These are phyloP conservation scores for Microcebus griseorufus DNA, from an alignment of 2,113 vertebrate species.

Conservation along the genomic window DNA sequence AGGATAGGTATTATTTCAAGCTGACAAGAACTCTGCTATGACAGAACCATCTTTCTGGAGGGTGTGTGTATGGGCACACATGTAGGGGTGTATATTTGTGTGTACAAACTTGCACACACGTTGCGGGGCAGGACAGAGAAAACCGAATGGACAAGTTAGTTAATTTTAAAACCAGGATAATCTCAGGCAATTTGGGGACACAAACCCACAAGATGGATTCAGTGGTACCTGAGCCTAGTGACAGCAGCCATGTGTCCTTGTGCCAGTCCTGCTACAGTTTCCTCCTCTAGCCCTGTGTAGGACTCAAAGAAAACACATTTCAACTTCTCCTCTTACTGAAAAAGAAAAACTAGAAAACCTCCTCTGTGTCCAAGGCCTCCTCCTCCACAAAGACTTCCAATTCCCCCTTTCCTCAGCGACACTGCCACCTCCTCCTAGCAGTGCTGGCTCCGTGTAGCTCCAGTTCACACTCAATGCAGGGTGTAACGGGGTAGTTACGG, in stretches of 20 bases:
- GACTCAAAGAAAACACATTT: background rate
- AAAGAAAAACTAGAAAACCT: background rate
- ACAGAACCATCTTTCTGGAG: background rate
- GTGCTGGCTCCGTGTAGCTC: rapidly evolving
- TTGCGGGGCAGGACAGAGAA: background rate
- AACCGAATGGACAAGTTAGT: background rate
- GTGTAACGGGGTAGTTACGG: rapidly evolving
- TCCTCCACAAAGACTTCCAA: background rate
- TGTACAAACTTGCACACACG: rapidly evolving
- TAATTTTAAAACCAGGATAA: background rate
- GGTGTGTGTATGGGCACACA: background rate
- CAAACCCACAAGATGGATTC: background rate
- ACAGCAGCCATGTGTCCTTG: background rate
- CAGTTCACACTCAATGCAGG: background rate
- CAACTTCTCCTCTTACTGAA: background rate
- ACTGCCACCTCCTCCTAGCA: background rate
- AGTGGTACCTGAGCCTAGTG: background rate
- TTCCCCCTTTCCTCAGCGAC: background rate
- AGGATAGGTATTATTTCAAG: background rate
- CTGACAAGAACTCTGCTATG: background rate
- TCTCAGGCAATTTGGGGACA: background rate
- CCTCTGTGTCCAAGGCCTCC: background rate
- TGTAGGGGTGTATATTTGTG: background rate
- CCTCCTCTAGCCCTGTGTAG: background rate
- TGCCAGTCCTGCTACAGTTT: background rate